These are phyloP conservation scores for Phymatocera aterrima DNA, from an alignment of 2,888 invertebrate genomes.

Conservation along the genomic window DNA sequence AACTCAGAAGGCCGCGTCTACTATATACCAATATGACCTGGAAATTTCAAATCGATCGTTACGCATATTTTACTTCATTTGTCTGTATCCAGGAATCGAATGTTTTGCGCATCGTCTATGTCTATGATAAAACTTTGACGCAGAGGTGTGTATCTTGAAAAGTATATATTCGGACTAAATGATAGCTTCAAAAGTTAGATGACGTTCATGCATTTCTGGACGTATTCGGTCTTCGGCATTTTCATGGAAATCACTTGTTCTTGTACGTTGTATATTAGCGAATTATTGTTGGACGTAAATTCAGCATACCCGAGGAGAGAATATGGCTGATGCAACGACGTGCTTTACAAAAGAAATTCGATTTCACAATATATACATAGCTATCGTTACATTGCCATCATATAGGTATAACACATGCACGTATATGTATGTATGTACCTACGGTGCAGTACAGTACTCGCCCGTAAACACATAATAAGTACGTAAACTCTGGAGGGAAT, in stretches of 20 bases:
- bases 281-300: neutral
- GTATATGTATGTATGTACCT: no score
- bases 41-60: neutral
- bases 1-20: conserved; percentile 1
- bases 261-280: neutral
- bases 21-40: neutral
- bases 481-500: conserved; percentile 14
- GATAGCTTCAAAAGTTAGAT: no score
- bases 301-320: conserved; percentile 10
- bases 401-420: neutral
- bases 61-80: neutral
- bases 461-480: conserved; percentile 4
- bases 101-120: neutral
- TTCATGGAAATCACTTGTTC: neutral
- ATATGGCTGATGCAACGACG: conserved; percentile 33
- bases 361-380: conserved; percentile 13
- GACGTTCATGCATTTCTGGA: neutral
- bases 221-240: neutral
- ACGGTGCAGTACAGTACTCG: no score
- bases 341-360: conserved; percentile 31
- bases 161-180: neutral
- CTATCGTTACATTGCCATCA: conserved; percentile 8
- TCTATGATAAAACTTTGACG: neutral
- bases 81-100: neutral
- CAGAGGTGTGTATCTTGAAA: neutral